Evolutionary conservation across 2,888 invertebrate genomes (phyloP), one percentile per base, ranked within the genome.

Genomic region (Hecatera dysodea): DNA sequence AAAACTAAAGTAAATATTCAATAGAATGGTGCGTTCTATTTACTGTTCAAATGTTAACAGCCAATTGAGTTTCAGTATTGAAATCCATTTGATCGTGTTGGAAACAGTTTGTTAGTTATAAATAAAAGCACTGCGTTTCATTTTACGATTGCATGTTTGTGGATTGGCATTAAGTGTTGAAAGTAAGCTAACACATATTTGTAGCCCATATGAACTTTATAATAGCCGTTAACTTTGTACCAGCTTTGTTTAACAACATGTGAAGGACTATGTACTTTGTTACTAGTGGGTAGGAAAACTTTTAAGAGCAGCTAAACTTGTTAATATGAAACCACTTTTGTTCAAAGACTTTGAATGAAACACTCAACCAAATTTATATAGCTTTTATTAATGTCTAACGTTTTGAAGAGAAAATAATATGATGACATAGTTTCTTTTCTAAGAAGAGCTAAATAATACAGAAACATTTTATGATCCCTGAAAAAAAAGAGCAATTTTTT

Each of bases 221-320:
- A 50, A 39, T 29, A n/a, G 50, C 24, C 9, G n/a, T 56, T 24
- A 74, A 62, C 50, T 42, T 62, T 39, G n/a, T 39, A 36, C 36
- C 22, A 17, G 48, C 44, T 44, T 33, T 42, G 46, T 67, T 56
- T 17, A 39, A 42, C 15, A 53, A 48, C n/a, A 39, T 65, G 53
- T 71, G 39, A 39, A 15, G 15, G 53, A 44, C 27, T 36, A 36
- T 52, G 33, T 22, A 55, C 53, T n/a, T 50, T 36, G 48, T 66
- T 67, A 56, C 48, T 42, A 66, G 67, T 66, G 27, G 42, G 22
- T 50, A 27, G 33, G 55, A 44, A 71, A 78, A 78, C 48, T 78
- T 70, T 60, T 24, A 50, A 56, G 48, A 67, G 53, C 15, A 42
- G 12, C 12, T 42, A 33, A 48, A 67, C 22, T 67, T 48, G 15